Evolutionary conservation across 2,113 vertebrate genomes (phyloP), one percentile per base, ranked within the genome.

Genomic region (Arothron firmamentum): DNA sequence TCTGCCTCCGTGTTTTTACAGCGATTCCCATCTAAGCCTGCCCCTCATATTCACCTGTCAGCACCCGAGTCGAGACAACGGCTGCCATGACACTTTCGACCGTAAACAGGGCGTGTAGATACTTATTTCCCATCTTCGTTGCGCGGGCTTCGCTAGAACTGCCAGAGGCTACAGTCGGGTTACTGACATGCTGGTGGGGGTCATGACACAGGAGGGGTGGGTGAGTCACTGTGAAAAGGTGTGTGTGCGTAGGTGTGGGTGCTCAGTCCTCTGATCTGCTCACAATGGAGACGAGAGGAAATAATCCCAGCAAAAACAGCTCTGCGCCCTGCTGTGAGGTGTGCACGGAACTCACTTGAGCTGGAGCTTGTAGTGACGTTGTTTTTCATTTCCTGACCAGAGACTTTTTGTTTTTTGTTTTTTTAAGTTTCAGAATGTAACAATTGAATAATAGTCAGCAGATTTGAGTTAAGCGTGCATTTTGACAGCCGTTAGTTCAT

Each of bases 1-100:
- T 87, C 87, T 88, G 85, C 76, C 74, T 62, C 66, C 56, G 71
- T 83, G 78, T 78, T 81, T 74, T 78, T 53, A 76, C 81, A 79
- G 67, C 60, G 23, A 77, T 92, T 91, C 87, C 87, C 88, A 85
- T 85, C 84, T 75, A 79, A 76, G 52, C 80, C 70, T 70, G 72
- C 86, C 85, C 69, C 70, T 25, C 42, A 70, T 49, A 5, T 62
- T 78, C 77, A 70, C 86, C 86, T 79, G 54, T 90, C 85, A 84
- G 78, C 77, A 53, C 65, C 58, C 71, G 71, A 82, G 78, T 58
- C 47, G 62, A 58, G 74, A 78, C 51, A 50, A 43, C 59, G 63
- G 59, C 43, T 43, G 78, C 61, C 71, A 60, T 75, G 75, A 80
- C 72, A 59, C 55, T 19, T 70, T 76, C 78, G 86, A 88, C 85